These are phyloP conservation scores for Mya arenaria DNA, from an alignment of 1,140 invertebrate species.

Conservation along the genomic window DNA sequence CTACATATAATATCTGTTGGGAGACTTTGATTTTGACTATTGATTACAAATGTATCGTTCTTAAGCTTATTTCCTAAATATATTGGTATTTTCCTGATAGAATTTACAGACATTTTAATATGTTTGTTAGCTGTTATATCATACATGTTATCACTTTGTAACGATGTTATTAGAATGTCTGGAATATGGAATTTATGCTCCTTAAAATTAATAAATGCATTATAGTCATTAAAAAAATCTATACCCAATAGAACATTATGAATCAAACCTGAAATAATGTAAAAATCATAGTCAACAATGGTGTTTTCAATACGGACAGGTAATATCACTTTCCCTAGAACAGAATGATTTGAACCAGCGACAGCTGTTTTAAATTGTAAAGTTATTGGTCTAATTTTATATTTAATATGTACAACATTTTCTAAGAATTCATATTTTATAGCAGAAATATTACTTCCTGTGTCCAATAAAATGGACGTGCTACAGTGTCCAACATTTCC, in stretches of 20 bases:
- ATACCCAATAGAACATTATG: background rate
- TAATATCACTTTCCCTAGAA: too few species aligned
- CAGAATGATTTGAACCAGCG: too few species aligned
- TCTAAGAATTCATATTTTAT: too few species aligned
- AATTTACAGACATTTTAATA: background rate
- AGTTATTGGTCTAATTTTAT: too few species aligned
- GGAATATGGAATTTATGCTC: background rate
- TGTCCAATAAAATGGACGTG: too few species aligned
- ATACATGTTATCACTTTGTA: background rate
- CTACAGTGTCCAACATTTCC: too few species aligned
- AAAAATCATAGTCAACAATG: background rate
- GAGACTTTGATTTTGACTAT: background rate
- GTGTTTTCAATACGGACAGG: background rate
- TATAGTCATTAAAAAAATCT: background rate
- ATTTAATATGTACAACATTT: too few species aligned
- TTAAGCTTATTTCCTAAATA: background rate
- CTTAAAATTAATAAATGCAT: background rate
- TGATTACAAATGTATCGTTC: background rate
- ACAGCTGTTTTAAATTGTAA: too few species aligned
- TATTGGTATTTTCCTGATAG: background rate
- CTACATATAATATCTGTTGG: background rate
- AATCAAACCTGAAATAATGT: background rate
- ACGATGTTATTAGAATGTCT: background rate
- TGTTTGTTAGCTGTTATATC: background rate
- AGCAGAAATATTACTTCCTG: too few species aligned